A percentile compares a stretch with the other conserved stretches of the same genome.
Conservation (phyloP, 2,888 invertebrate genomes). For the Apotomis capreana region DNA sequence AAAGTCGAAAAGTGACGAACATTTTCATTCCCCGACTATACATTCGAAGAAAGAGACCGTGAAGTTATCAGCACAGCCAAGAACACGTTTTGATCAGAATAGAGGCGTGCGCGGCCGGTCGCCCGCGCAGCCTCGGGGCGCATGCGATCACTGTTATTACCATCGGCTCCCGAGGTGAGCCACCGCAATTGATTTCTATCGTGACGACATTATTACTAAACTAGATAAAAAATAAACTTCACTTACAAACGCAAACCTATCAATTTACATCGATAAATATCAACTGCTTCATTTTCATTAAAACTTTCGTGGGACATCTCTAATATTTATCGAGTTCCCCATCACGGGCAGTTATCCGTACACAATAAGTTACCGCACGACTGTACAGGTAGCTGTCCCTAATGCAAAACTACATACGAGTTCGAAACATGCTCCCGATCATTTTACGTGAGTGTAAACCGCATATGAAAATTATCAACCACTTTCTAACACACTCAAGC, state of each 20-base stretch:
- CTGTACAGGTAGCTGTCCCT: too few species aligned
- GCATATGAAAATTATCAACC: too few species aligned
- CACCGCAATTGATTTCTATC: conserved; percentile 77
- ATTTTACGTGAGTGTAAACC: too few species aligned
- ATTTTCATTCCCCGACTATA: background rate
- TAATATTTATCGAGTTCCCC: too few species aligned
- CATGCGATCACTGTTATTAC: conserved; percentile 70
- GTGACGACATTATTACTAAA: conserved; percentile 74
- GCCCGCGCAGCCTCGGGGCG: conserved; percentile 50
- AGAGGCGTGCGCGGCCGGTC: conserved; percentile 16
- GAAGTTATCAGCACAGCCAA: background rate
- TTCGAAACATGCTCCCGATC: too few species aligned
- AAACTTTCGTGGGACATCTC: too few species aligned
- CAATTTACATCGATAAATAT: conserved; percentile 48
- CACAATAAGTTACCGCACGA: too few species aligned
- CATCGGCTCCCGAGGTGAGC: conserved; percentile 66
- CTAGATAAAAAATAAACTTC: conserved; percentile 56
- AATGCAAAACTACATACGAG: too few species aligned
- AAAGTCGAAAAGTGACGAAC: too few species aligned
- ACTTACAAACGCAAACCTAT: conserved; percentile 48
- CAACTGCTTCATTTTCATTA: background rate
- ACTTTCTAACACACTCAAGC: conserved; percentile 21
- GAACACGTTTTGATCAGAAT: conserved; percentile 28
- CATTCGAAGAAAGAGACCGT: background rate
- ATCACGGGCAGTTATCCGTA: too few species aligned